Evolutionary conservation across 2,113 vertebrate species (phyloP).

Genomic region (Nothocercus julius): DNA sequence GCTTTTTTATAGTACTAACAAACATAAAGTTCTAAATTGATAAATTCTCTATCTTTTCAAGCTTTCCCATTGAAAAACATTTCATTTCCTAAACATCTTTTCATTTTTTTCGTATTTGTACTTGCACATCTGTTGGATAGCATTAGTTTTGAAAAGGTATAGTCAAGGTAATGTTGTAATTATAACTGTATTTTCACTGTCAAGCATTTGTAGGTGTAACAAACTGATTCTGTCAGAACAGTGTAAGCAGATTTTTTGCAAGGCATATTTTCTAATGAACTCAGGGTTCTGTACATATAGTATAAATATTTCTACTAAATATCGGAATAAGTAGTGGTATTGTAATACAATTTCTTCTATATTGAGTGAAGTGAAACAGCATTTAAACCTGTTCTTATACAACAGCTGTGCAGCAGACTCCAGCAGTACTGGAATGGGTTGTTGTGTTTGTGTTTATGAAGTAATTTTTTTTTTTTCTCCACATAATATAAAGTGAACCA

Average conservation of each 20-base stretch:
- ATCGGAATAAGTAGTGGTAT: neutral
- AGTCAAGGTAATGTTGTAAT: neutral
- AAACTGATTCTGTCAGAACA: neutral
- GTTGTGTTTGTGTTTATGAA: neutral
- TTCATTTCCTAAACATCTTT: neutral
- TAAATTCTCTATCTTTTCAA: neutral
- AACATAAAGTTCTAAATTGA: neutral
- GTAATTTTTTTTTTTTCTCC: neutral
- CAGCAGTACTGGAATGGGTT: slow-evolving; percentile 24
- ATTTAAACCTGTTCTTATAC: neutral
- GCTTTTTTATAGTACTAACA: neutral
- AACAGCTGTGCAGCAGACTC: neutral
- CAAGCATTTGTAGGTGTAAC: neutral
- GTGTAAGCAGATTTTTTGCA: neutral
- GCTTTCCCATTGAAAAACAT: neutral
- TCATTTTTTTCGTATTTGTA: neutral
- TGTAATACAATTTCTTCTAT: neutral
- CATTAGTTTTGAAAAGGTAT: neutral
- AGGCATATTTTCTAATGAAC: neutral
- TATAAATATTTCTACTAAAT: neutral
- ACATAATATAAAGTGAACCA: slow-evolving; percentile 22
- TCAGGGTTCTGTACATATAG: neutral
- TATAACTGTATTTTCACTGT: neutral
- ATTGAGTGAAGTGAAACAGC: neutral
- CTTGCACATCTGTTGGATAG: neutral